Evolutionary conservation across 2,113 vertebrate species (phyloP).

Genomic region (Coptodon bakossiorum): DNA sequence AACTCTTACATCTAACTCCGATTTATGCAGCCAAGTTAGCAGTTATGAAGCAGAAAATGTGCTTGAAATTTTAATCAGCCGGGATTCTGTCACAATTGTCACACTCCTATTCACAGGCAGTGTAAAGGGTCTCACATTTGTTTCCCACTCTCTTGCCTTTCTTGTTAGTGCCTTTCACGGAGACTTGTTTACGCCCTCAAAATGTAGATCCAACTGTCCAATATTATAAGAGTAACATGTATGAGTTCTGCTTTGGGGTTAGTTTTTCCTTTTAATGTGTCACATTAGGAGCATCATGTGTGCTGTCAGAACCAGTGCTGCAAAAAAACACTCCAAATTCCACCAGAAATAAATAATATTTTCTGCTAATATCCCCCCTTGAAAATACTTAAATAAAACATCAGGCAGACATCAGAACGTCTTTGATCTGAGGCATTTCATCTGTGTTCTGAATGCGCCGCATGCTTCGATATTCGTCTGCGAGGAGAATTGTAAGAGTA

Average conservation of each 20-base stretch:
- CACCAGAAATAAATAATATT: conserved; percentile 20
- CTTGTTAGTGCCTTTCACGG: conserved; percentile 22
- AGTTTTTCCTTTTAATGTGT: conserved; percentile 40
- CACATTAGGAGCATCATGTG: conserved; percentile 36
- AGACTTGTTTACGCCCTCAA: conserved; percentile 30
- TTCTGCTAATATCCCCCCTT: conserved; percentile 2
- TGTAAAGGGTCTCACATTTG: not conserved
- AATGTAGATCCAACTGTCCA: conserved; percentile 4
- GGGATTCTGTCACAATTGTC: not conserved
- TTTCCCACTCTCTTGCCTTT: not conserved
- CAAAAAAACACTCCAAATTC: conserved; percentile 1
- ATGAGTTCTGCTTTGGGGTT: conserved; percentile 8
- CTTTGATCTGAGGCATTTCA: conserved; percentile 48
- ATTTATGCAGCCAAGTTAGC: not conserved
- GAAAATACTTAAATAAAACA: conserved; percentile 58
- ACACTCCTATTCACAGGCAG: not conserved
- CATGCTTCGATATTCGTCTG: not conserved
- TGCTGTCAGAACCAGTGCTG: conserved; percentile 20
- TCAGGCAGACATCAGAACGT: conserved; percentile 31
- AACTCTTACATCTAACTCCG: not conserved
- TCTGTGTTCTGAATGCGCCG: conserved; percentile 29
- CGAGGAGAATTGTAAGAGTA: not conserved
- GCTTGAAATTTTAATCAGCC: not conserved
- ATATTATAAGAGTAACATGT: conserved; percentile 23
- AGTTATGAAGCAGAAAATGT: not conserved